Conservation (phyloP, 2,888 invertebrate species). For the Dorcus parallelipipedus region DNA sequence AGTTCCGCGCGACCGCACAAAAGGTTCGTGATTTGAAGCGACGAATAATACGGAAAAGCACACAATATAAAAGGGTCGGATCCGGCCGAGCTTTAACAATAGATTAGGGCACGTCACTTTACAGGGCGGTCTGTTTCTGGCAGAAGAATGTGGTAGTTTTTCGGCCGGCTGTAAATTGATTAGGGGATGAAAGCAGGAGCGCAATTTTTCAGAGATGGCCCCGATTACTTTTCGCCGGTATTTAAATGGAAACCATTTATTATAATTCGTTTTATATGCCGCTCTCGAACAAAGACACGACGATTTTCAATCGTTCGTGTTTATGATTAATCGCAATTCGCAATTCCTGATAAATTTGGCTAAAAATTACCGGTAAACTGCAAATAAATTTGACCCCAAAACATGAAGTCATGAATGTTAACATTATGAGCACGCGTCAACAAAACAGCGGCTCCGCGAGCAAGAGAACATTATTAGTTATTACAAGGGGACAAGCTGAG, state of each 20-base stretch:
- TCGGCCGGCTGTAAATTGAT: constrained; percentile 23
- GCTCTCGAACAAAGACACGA: neutral
- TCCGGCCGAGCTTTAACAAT: constrained; percentile 29
- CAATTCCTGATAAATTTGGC: too few relatives aligned
- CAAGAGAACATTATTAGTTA: constrained; percentile 33
- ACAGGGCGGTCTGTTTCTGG: constrained; percentile 14
- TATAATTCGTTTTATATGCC: neutral
- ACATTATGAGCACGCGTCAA: constrained; percentile 10
- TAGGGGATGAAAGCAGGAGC: constrained; percentile 17
- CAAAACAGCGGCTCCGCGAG: constrained; percentile 27
- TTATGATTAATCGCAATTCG: too few relatives aligned
- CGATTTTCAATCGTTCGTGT: too few relatives aligned
- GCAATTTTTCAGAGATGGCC: constrained; percentile 17
- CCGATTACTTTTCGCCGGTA: neutral
- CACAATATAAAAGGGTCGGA: constrained; percentile 29
- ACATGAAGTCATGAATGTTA: neutral
- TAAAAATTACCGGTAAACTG: neutral
- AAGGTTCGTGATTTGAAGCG: constrained; percentile 28
- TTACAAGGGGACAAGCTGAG: constrained; percentile 35
- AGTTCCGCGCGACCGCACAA: constrained; percentile 29
- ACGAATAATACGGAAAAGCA: constrained; percentile 25
- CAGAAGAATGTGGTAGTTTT: constrained; percentile 19
- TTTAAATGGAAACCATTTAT: neutral
- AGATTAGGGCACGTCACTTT: constrained; percentile 29
- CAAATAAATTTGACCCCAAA: neutral